These are phyloP conservation scores for Cryptocephalus moraei DNA, from an alignment of 2,888 invertebrate species.

Conservation along the genomic window DNA sequence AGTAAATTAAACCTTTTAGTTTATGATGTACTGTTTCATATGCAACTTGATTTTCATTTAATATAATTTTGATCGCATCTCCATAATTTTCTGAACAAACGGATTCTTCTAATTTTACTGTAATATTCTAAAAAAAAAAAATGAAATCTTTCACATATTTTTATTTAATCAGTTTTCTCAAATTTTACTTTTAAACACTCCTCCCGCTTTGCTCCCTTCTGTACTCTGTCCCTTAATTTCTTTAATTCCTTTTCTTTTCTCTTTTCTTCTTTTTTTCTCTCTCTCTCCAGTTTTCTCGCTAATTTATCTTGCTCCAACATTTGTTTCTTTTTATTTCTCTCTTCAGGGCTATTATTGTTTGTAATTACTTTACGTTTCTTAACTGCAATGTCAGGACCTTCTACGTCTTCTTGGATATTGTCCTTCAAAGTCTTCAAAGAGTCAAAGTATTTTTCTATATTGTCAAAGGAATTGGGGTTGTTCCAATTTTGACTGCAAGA, in stretches of 20 bases:
- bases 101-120: conserved; percentile 26
- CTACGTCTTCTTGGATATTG: too few relatives aligned
- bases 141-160: conserved; percentile 4
- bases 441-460: too few relatives aligned
- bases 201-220: conserved; percentile 26
- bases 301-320: not conserved
- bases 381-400: not conserved
- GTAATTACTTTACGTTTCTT: not conserved
- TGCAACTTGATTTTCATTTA: conserved; percentile 26
- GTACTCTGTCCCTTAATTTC: conserved; percentile 14
- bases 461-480: too few relatives aligned
- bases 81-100: conserved; percentile 22
- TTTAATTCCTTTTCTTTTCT: conserved; percentile 16
- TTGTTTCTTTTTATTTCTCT: conserved; percentile 9
- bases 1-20: conserved; percentile 33
- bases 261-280: conserved; percentile 10
- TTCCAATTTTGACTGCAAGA: too few relatives aligned
- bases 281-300: conserved; percentile 5
- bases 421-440: too few relatives aligned
- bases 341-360: conserved; percentile 1
- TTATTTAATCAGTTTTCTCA: conserved; percentile 1
- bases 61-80: conserved; percentile 22
- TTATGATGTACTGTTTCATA: conserved; percentile 27
- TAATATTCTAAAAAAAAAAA: conserved; percentile 24
- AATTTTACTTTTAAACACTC: conserved; percentile 27